Evolutionary conservation across 1,140 invertebrate species (phyloP).

Genomic region (Bombus waltoni): DNA sequence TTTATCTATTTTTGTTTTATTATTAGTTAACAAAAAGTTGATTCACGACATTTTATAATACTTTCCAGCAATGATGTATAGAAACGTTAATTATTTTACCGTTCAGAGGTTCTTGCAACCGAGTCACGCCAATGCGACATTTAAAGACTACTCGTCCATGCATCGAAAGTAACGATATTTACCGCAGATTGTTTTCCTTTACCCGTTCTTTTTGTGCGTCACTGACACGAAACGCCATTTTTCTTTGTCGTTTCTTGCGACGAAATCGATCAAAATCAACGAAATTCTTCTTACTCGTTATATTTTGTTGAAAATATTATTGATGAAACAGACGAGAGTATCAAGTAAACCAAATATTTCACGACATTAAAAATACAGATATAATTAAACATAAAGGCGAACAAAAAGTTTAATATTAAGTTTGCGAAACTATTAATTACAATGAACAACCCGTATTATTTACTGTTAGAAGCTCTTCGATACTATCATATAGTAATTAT

Average conservation of each 20-base stretch:
- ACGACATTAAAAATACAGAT: not conserved
- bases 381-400: no score
- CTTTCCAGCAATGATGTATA: not conserved
- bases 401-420: not conserved
- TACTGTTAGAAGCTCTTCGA: not conserved
- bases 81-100: not conserved
- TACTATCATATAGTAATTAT: not conserved
- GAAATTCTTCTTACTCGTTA: not conserved
- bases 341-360: not conserved
- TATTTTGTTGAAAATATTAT: not conserved
- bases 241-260: not conserved
- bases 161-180: not conserved
- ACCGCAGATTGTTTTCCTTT: not conserved
- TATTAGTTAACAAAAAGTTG: not conserved
- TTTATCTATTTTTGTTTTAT: not conserved
- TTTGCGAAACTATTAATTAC: not conserved
- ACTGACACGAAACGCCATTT: not conserved
- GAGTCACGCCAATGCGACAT: constrained; percentile 12
- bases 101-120: not conserved
- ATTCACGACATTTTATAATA: not conserved
- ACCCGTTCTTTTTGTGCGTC: not conserved
- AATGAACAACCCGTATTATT: not conserved
- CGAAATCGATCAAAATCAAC: not conserved
- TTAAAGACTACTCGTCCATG: not conserved
- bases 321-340: not conserved